These are phyloP conservation scores for Ovis canadensis DNA, from an alignment of 2,113 vertebrate genomes.

Conservation along the genomic window DNA sequence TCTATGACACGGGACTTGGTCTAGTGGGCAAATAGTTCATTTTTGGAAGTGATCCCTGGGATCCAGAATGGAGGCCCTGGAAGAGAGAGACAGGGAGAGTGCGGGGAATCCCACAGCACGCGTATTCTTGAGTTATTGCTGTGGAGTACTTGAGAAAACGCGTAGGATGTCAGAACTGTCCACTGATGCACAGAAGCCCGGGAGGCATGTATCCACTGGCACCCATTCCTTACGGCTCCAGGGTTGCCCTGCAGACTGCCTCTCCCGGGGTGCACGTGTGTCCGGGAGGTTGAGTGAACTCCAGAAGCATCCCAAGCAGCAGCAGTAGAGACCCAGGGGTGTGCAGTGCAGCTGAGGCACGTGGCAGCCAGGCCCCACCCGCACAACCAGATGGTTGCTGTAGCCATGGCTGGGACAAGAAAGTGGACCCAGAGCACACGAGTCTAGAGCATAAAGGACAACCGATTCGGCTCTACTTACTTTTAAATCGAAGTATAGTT, in stretches of 20 bases:
- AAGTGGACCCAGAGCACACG: fast-evolving
- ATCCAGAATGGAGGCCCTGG: background rate
- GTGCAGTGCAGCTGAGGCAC: background rate
- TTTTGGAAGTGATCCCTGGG: background rate
- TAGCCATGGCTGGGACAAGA: background rate
- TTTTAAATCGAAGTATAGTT: background rate
- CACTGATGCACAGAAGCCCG: too few relatives aligned
- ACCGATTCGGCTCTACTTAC: too few relatives aligned
- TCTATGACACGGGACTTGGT: background rate
- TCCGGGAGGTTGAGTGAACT: background rate
- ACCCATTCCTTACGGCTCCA: fast-evolving
- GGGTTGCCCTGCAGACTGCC: background rate
- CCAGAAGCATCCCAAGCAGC: background rate
- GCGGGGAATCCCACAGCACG: background rate
- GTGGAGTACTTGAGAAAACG: background rate
- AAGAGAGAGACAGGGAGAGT: background rate
- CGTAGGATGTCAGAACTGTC: too few relatives aligned
- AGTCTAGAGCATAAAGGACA: background rate
- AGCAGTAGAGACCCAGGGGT: background rate
- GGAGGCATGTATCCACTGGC: background rate
- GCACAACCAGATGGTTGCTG: background rate
- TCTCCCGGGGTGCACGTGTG: background rate
- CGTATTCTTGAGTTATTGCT: background rate
- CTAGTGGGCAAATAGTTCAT: background rate
- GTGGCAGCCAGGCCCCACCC: background rate